Conservation (phyloP, 2,888 invertebrate genomes). For the Chromoteleia sp. region DNA sequence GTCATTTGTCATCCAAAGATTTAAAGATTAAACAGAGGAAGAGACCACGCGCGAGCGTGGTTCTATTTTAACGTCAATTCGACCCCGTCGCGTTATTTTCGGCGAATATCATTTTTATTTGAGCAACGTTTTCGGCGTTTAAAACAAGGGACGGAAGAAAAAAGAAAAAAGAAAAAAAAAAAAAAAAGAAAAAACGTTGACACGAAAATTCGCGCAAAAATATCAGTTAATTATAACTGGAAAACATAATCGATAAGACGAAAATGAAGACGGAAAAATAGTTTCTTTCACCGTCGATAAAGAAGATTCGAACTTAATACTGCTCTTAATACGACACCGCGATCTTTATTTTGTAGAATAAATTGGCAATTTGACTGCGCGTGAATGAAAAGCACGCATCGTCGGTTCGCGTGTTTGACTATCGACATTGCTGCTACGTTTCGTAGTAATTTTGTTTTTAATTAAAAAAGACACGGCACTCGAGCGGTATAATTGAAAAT, state of each 20-base stretch:
- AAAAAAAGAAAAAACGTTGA: slow-evolving; percentile 4
- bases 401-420: slow-evolving; percentile 12
- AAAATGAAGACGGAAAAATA: no score
- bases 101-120: slow-evolving; percentile 34
- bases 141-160: no score
- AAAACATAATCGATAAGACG: no score
- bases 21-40: slow-evolving; percentile 41
- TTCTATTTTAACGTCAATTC: slow-evolving; percentile 50
- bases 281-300: no score
- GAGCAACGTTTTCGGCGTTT: neutral
- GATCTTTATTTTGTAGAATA: no score
- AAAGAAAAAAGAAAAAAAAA: no score
- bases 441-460: slow-evolving; percentile 31
- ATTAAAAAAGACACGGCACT: slow-evolving; percentile 37
- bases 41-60: slow-evolving; percentile 7
- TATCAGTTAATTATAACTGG: no score
- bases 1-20: slow-evolving; percentile 53
- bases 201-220: neutral
- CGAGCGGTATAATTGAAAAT: slow-evolving; percentile 42
- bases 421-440: slow-evolving; percentile 5
- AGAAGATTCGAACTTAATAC: no score
- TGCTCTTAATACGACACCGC: no score
- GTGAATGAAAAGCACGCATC: neutral
- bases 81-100: slow-evolving; percentile 30
- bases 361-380: neutral